Percentiles rank a stretch among this genome's conserved stretches.
phyloP scores from a whole-genome alignment of 2,888 invertebrate genomes.

The Nebria brevicollis region DNA sequence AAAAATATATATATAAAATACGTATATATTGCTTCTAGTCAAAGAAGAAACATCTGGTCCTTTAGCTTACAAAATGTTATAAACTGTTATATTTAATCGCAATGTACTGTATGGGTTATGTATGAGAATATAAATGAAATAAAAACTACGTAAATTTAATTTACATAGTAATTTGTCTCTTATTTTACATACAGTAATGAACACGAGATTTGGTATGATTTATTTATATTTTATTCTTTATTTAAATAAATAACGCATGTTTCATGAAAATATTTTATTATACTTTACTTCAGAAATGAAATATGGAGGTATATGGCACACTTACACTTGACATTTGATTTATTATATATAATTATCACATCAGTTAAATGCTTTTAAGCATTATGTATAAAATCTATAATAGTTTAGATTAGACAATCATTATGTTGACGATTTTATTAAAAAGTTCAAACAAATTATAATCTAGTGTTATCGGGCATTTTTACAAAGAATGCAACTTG shows the following conservation, averaged over 20 bases:
- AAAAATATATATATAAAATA: slow-evolving; percentile 53
- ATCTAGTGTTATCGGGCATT: slow-evolving; percentile 85
- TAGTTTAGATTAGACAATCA: not conserved
- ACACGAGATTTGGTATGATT: too few relatives aligned
- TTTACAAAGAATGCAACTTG: slow-evolving; percentile 86
- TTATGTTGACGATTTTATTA: not conserved
- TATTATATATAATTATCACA: slow-evolving; percentile 10
- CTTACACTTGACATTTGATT: not conserved
- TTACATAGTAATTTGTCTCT: slow-evolving; percentile 7
- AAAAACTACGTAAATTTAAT: slow-evolving; percentile 51
- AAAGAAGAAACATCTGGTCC: slow-evolving; percentile 56
- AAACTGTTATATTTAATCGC: slow-evolving; percentile 62
- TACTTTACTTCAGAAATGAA: not conserved
- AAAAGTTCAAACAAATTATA: slow-evolving; percentile 60
- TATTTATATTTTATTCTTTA: not conserved
- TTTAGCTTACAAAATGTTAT: slow-evolving; percentile 63
- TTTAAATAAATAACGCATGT: not conserved
- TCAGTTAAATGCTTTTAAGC: slow-evolving; percentile 16
- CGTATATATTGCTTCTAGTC: slow-evolving; percentile 60
- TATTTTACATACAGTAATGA: not conserved
- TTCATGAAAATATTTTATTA: slow-evolving; percentile 2
- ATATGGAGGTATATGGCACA: slow-evolving; percentile 6
- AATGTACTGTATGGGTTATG: slow-evolving; percentile 66
- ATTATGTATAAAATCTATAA: slow-evolving; percentile 5
- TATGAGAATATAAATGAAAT: slow-evolving; percentile 63